Evolutionary conservation across 2,113 vertebrate species (phyloP), one percentile per base, ranked within the genome.

Genomic region (Ornithorhynchus anatinus): DNA sequence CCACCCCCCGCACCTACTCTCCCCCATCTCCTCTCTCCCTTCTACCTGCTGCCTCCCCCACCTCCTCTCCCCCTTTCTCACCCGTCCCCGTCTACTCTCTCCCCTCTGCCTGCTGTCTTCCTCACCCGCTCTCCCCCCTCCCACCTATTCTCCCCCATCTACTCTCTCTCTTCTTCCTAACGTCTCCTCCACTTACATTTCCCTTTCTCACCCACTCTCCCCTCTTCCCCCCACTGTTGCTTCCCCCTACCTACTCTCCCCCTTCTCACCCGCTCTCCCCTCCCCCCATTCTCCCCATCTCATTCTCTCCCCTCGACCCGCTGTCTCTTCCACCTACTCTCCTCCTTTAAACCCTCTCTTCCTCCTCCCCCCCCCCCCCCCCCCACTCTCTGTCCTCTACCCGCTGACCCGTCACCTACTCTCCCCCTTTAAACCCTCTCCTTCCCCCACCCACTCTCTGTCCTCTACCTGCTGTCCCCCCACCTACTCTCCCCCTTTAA

Each of bases 111-210:
- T n/a, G n/a, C n/a, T n/a, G n/a, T n/a, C n/a, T n/a, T n/a, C n/a
- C n/a, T n/a, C n/a, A n/a, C n/a, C n/a, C n/a, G 40, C 66, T 77
- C 72, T 29, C 10, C 69, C 60, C 67, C 67, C 66, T 77, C 72
- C 32, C 10, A 69, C 60, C 67, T 64, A 0, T n/a, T 77, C 77
- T 37, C 65, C 43, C 43, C 6, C 10, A 75, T 69, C 69, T 63
- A 7, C 68, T 0, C 6, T 57, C 69, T 77, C 80, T 74, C 29
- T 35, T 60, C 36, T 4, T 27, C 32, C 36, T 75, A 72, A 77
- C 79, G 81, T 56, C 0, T 3, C 51, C 50, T 69, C 81, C 70
- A 74, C 72, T 69, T 66, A 66, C 67, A 25, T n/a, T 84, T 76
- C 60, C 68, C 65, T 75, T 64, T n/a, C 53, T n/a, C n/a, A n/a